A percentile compares a stretch with the other conserved stretches of the same genome.
Evolutionary conservation across 2,888 invertebrate genomes (phyloP).

Genomic region (Rotaria sp.): DNA sequence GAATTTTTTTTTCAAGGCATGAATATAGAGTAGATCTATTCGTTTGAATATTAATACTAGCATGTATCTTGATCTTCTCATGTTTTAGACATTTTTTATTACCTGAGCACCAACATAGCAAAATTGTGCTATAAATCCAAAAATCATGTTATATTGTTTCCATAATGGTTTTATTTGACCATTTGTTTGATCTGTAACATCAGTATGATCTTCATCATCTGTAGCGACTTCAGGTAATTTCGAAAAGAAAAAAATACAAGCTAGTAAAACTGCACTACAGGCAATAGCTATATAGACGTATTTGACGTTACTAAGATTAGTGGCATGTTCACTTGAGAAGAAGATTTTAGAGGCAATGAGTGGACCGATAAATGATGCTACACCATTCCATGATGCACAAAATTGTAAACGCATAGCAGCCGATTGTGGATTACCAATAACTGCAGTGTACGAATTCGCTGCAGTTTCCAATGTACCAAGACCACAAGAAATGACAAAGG

Average conservation of each 20-base stretch:
- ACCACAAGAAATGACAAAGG: not conserved
- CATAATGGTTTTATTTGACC: not conserved
- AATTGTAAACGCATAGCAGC: not conserved
- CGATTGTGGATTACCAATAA: not conserved
- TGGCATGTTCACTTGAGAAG: not conserved
- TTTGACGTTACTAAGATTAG: not conserved
- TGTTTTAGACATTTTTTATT: too few species aligned
- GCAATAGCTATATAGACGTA: not conserved
- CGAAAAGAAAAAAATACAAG: not conserved
- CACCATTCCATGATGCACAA: not conserved
- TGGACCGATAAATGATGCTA: not conserved
- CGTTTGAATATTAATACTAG: too few species aligned
- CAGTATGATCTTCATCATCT: not conserved
- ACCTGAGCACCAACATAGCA: slow-evolving; percentile 29
- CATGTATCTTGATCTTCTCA: too few species aligned
- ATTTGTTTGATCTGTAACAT: not conserved
- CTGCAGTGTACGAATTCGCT: not conserved
- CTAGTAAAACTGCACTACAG: not conserved
- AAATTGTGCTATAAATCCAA: slow-evolving; percentile 5
- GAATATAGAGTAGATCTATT: too few species aligned
- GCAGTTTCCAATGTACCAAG: not conserved
- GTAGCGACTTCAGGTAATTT: not conserved
- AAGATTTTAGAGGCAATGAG: not conserved
- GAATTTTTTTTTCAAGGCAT: not conserved
- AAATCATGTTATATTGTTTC: slow-evolving; percentile 9